phyloP scores from a whole-genome alignment of 2,888 invertebrate genomes.

The Scaptomyza tumidula region DNA sequence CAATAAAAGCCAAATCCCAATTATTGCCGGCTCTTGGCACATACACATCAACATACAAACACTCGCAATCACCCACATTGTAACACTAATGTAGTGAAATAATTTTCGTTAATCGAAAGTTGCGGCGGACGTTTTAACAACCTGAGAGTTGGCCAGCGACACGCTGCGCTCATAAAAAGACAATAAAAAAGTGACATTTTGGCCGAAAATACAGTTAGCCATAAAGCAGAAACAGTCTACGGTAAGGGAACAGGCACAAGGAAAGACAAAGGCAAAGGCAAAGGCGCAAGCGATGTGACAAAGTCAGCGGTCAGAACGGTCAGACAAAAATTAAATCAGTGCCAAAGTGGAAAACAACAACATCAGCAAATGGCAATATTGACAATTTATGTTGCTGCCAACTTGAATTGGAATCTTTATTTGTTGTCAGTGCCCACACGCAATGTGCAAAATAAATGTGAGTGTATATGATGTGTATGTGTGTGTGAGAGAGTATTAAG shows the following conservation, averaged over 20 bases:
- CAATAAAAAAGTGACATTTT: slow-evolving; percentile 79
- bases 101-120: slow-evolving; percentile 79
- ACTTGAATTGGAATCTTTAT: slow-evolving; percentile 58
- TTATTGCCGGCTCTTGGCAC: slow-evolving; percentile 31
- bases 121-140: slow-evolving; percentile 72
- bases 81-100: slow-evolving; percentile 76
- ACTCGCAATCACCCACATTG: slow-evolving; percentile 36
- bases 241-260: slow-evolving; percentile 27
- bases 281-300: slow-evolving; percentile 23
- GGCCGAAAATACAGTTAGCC: slow-evolving; percentile 63
- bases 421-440: slow-evolving; percentile 62
- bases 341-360: slow-evolving; percentile 56
- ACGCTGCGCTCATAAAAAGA: slow-evolving; percentile 76
- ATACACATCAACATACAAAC: slow-evolving; percentile 8
- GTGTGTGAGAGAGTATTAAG: slow-evolving; percentile 25
- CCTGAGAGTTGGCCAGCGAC: slow-evolving; percentile 46
- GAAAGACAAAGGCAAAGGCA: slow-evolving; percentile 8
- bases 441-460: slow-evolving; percentile 27
- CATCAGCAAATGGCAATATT: slow-evolving; percentile 60
- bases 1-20: slow-evolving; percentile 59
- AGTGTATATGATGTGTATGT: too few relatives aligned
- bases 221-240: slow-evolving; percentile 46
- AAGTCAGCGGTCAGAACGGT: slow-evolving; percentile 37
- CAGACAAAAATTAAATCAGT: slow-evolving; percentile 67
- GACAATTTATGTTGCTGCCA: slow-evolving; percentile 66